phyloP scores from a whole-genome alignment of 2,888 invertebrate genomes.

The Melanargia galathea region DNA sequence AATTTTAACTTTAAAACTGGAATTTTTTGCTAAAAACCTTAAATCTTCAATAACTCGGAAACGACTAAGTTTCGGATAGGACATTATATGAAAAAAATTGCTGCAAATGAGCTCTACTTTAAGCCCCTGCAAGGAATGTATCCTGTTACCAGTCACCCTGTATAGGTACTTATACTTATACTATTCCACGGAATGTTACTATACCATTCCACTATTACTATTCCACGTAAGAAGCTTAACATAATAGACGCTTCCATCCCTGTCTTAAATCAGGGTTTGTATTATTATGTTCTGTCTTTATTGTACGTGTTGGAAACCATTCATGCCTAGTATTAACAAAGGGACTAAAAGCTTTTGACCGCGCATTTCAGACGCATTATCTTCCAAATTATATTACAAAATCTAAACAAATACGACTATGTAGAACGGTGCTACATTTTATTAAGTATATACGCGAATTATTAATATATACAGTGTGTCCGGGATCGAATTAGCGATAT shows the following conservation, averaged over 20 bases:
- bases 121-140: too few species aligned
- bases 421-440: neutral
- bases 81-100: too few species aligned
- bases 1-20: too few species aligned
- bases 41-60: too few species aligned
- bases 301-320: neutral
- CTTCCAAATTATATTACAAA: neutral
- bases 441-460: neutral
- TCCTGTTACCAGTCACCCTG: too few species aligned
- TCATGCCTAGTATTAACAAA: conserved; percentile 9
- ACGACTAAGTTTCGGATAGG: too few species aligned
- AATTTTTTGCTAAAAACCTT: too few species aligned
- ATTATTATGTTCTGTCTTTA: neutral
- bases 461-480: too few species aligned
- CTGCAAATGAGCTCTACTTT: too few species aligned
- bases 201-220: conserved; percentile 2
- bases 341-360: conserved; percentile 18
- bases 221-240: conserved; percentile 12
- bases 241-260: conserved; percentile 9
- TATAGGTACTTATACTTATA: too few species aligned
- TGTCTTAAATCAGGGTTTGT: conserved; percentile 12
- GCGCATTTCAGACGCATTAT: conserved; percentile 5
- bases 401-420: neutral
- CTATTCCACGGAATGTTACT: too few species aligned
- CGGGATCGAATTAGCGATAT: too few species aligned